Percentiles rank a stretch among this genome's conserved stretches.
Conservation (phyloP, 1,140 invertebrate species). For the Bombus affinis region DNA sequence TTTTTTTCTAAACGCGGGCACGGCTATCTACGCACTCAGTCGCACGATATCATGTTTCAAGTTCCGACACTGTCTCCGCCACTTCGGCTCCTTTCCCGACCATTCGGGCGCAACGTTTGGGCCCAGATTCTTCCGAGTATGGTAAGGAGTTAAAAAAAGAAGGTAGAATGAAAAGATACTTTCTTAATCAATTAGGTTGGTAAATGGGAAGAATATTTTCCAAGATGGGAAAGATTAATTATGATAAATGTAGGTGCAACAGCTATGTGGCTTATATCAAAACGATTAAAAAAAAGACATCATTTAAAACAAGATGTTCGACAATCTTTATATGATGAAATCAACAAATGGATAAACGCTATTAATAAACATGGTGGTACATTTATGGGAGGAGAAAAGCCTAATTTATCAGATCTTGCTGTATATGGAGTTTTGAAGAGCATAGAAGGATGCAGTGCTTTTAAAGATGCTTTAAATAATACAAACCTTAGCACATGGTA, state of each 20-base stretch:
- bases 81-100: too few species aligned
- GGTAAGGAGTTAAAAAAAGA: not conserved
- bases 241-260: conserved; percentile 97
- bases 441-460: conserved; percentile 97
- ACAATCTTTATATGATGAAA: conserved; percentile 94
- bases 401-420: conserved; percentile 96
- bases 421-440: conserved; percentile 97
- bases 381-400: conserved; percentile 93
- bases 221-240: conserved; percentile 90
- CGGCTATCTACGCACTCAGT: too few species aligned
- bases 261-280: conserved; percentile 97
- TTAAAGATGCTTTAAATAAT: conserved; percentile 90
- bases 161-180: conserved; percentile 1
- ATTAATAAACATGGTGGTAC: conserved; percentile 87
- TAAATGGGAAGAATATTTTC: conserved; percentile 95
- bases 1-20: too few species aligned
- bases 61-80: too few species aligned
- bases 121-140: too few species aligned
- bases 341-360: conserved; percentile 90
- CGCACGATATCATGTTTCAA: too few species aligned
- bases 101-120: too few species aligned
- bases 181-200: conserved; percentile 85
- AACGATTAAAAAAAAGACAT: conserved; percentile 93
- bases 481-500: conserved; percentile 88
- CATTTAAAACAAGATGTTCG: conserved; percentile 94